phyloP scores from a whole-genome alignment of 2,113 vertebrate species.

The Litocranius walleri region DNA sequence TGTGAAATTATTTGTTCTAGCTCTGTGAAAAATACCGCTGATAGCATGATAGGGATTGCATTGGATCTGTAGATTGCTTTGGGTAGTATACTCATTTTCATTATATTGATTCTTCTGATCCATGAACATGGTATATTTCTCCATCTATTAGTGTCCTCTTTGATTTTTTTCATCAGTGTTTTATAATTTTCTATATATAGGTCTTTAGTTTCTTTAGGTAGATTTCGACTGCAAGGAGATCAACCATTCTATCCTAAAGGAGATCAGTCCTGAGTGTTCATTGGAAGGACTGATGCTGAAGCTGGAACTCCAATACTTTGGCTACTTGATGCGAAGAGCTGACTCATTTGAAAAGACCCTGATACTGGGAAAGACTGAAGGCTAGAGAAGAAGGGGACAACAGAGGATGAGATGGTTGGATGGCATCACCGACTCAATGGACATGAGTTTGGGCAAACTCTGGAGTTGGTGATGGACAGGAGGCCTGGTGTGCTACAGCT shows the following conservation, averaged over 20 bases:
- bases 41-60: too few species aligned
- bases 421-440: not conserved
- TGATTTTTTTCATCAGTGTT: too few species aligned
- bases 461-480: not conserved
- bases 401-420: not conserved
- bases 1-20: too few species aligned
- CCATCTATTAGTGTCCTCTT: too few species aligned
- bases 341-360: not conserved
- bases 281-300: not conserved
- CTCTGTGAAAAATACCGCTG: too few species aligned
- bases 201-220: too few species aligned
- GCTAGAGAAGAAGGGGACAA: not conserved
- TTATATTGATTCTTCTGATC: too few species aligned
- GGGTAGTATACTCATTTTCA: too few species aligned
- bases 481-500: not conserved
- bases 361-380: not conserved
- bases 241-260: not conserved
- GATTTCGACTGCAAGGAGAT: not conserved
- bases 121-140: too few species aligned
- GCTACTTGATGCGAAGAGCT: rapidly evolving
- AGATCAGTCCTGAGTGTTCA: not conserved
- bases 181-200: too few species aligned
- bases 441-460: not conserved
- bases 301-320: not conserved
- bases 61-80: too few species aligned